phyloP scores from a whole-genome alignment of 92 coral and sea anemone species.

The Diadumene lineata region DNA sequence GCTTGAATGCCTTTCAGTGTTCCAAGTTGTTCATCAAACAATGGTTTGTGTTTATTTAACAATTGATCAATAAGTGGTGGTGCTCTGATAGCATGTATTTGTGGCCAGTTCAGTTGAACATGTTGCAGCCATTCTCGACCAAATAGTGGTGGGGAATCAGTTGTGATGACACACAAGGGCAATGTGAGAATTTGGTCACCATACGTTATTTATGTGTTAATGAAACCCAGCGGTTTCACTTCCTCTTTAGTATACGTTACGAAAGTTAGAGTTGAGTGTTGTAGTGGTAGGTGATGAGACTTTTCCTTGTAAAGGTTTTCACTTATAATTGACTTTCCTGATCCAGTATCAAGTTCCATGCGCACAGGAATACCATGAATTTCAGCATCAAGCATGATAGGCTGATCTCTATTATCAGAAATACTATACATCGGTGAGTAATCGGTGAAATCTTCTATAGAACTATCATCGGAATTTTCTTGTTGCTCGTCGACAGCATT shows the following conservation, averaged over 20 bases:
- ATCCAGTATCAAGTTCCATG: no score
- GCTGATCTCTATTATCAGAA: no score
- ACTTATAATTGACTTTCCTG: slow-evolving; percentile 22
- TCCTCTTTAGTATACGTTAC: slow-evolving; percentile 37
- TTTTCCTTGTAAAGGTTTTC: slow-evolving; percentile 15
- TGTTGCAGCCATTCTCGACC: slow-evolving; percentile 48
- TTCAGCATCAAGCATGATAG: no score
- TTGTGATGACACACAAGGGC: slow-evolving; percentile 32
- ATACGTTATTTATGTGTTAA: slow-evolving; percentile 30
- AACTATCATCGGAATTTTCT: no score
- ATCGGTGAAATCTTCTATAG: no score
- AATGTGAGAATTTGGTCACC: slow-evolving; percentile 15
- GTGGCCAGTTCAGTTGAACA: slow-evolving; percentile 41
- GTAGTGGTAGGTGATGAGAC: neutral
- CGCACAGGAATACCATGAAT: no score
- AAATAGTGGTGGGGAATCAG: slow-evolving; percentile 36
- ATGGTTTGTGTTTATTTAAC: slow-evolving; percentile 9
- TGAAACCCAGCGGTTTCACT: slow-evolving; percentile 40
- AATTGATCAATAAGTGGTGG: neutral
- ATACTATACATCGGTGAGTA: no score
- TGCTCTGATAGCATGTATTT: slow-evolving; percentile 8
- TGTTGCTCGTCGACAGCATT: no score
- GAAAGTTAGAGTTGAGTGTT: neutral
- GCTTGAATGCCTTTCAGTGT: slow-evolving; percentile 25
- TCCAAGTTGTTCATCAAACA: slow-evolving; percentile 29